Conservation (phyloP, 2,113 vertebrate species). For the Engystomops pustulosus region DNA sequence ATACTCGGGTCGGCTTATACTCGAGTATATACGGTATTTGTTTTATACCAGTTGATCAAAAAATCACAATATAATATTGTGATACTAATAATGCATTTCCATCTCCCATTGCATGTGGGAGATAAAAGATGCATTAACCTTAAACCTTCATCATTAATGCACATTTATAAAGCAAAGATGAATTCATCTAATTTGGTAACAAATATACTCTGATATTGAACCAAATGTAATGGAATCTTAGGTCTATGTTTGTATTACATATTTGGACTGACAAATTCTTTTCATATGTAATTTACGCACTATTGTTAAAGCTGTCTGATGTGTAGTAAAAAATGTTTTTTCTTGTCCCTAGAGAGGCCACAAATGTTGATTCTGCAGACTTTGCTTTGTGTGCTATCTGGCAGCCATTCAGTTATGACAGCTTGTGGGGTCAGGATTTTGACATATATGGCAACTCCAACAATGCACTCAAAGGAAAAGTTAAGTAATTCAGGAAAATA, state of each 20-base stretch:
- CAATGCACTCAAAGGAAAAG: not conserved
- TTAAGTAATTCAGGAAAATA: not conserved
- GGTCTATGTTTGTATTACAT: not conserved
- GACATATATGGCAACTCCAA: not conserved
- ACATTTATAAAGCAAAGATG: not conserved
- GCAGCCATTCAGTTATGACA: not conserved
- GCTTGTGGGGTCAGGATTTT: constrained; percentile 9
- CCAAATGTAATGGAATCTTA: not conserved
- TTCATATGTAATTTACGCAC: not conserved
- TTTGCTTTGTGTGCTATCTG: not conserved
- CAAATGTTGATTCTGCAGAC: not conserved
- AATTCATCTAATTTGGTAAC: constrained; percentile 14
- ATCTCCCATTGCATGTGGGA: not conserved
- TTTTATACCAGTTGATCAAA: no score
- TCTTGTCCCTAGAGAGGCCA: not conserved
- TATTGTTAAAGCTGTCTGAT: not conserved
- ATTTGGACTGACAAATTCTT: not conserved
- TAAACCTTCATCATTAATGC: not conserved
- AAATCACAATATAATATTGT: not conserved
- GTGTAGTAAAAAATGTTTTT: not conserved
- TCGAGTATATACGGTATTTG: no score
- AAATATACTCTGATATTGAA: not conserved
- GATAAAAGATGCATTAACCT: not conserved
- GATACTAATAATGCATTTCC: not conserved
- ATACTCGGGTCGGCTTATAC: no score